Percentiles rank a stretch among this genome's conserved stretches.
These are phyloP conservation scores for Leucopternis melanops DNA, from an alignment of 2,113 vertebrate species.

Conservation along the genomic window DNA sequence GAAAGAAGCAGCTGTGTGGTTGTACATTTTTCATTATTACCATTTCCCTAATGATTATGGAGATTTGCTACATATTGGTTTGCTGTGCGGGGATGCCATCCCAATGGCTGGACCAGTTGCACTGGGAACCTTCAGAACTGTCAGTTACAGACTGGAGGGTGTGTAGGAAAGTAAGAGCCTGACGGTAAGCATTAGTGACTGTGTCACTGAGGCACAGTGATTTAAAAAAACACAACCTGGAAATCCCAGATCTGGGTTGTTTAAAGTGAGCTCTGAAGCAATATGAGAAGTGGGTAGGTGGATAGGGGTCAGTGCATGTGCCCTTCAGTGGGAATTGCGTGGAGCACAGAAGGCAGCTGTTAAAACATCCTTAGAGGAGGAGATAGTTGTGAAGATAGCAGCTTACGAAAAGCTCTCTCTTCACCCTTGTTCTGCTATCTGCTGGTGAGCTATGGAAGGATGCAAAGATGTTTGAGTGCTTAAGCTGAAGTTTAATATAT, in stretches of 20 bases:
- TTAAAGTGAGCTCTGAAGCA: neutral
- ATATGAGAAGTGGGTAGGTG: neutral
- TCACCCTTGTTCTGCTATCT: neutral
- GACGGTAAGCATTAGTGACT: neutral
- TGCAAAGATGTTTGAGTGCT: neutral
- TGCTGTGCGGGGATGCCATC: neutral
- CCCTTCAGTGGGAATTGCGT: too few species aligned
- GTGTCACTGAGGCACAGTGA: neutral
- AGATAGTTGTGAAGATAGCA: neutral
- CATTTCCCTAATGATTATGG: neutral
- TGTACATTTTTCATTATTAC: neutral
- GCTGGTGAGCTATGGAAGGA: neutral
- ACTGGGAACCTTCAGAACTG: neutral
- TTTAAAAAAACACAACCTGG: neutral
- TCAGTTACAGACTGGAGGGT: neutral
- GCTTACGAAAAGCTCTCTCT: neutral
- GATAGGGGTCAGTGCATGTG: neutral
- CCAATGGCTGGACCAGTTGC: neutral
- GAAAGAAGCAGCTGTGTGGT: neutral
- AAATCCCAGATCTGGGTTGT: neutral
- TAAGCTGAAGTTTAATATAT: neutral
- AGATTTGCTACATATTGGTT: accelerated
- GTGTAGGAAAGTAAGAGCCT: neutral
- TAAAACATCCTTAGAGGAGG: neutral
- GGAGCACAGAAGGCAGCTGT: neutral